phyloP scores from a whole-genome alignment of 2,888 invertebrate genomes.

The Ariolimax columbianus region DNA sequence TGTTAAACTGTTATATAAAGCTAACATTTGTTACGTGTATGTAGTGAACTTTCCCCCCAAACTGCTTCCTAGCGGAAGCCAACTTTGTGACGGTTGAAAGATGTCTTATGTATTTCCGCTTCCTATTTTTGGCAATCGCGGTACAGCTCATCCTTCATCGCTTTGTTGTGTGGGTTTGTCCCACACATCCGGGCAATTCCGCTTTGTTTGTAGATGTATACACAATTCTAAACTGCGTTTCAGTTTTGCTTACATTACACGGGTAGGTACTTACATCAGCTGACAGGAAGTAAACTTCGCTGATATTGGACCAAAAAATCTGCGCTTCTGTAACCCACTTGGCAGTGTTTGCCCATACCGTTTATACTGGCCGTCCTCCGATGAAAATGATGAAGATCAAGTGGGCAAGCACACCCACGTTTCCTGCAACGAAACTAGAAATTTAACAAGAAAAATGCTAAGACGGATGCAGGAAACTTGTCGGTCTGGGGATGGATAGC shows the following conservation, averaged over 20 bases:
- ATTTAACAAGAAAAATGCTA: not conserved
- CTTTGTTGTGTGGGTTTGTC: slow-evolving; percentile 37
- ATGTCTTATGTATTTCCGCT: slow-evolving; percentile 38
- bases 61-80: slow-evolving; percentile 21
- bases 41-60: no score
- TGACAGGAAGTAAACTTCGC: slow-evolving; percentile 30
- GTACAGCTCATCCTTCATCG: slow-evolving; percentile 24
- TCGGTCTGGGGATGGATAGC: not conserved
- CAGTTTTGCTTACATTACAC: slow-evolving; percentile 37
- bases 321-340: slow-evolving; percentile 16
- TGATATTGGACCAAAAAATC: slow-evolving; percentile 20
- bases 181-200: slow-evolving; percentile 37
- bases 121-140: slow-evolving; percentile 30
- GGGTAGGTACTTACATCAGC: slow-evolving; percentile 5
- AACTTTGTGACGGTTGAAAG: slow-evolving; percentile 6
- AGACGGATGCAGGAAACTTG: not conserved
- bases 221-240: slow-evolving; percentile 28
- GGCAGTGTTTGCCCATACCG: slow-evolving; percentile 45
- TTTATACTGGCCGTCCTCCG: slow-evolving; percentile 33
- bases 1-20: no score
- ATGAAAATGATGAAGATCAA: slow-evolving; percentile 24
- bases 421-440: not conserved
- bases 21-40: no score
- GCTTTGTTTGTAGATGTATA: slow-evolving; percentile 35
- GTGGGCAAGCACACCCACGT: slow-evolving; percentile 7